Conservation (phyloP, 1,140 invertebrate species). For the Rhagoletis pomonella region DNA sequence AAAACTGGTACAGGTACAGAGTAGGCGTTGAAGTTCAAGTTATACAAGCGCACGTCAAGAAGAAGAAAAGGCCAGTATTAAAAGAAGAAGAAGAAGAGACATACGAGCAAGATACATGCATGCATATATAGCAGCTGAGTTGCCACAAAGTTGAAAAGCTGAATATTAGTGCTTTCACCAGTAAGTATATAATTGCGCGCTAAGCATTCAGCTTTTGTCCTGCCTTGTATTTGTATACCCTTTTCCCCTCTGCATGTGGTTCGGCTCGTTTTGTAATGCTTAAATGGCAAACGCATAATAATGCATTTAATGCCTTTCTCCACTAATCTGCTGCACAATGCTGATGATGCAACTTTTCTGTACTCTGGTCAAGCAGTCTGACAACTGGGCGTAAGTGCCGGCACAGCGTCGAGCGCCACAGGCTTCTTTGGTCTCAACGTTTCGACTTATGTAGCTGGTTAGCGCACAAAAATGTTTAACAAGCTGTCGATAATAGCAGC, state of each 20-base stretch:
- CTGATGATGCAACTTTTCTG: slow-evolving; percentile 20
- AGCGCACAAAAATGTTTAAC: background rate
- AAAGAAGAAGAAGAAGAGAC: background rate
- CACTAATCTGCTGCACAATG: background rate
- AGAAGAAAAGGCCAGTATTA: background rate
- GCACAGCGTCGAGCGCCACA: background rate
- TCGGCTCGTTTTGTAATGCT: background rate
- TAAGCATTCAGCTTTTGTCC: background rate
- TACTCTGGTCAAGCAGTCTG: background rate
- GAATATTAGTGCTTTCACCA: too few species aligned
- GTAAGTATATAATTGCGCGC: background rate
- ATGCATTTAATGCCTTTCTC: background rate
- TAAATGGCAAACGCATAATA: background rate
- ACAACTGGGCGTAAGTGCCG: background rate
- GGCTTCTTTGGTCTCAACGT: background rate
- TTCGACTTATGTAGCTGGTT: too few species aligned
- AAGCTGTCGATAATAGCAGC: background rate
- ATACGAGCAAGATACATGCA: background rate
- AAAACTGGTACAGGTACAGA: background rate
- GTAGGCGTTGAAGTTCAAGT: slow-evolving; percentile 24
- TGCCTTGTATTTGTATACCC: background rate
- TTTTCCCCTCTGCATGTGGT: background rate
- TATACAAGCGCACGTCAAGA: background rate
- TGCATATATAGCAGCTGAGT: too few species aligned
- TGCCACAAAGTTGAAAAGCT: too few species aligned